Base-by-base conservation (phyloP, 2,888 invertebrate genomes). In the Chydorus sphaericus region DNA sequence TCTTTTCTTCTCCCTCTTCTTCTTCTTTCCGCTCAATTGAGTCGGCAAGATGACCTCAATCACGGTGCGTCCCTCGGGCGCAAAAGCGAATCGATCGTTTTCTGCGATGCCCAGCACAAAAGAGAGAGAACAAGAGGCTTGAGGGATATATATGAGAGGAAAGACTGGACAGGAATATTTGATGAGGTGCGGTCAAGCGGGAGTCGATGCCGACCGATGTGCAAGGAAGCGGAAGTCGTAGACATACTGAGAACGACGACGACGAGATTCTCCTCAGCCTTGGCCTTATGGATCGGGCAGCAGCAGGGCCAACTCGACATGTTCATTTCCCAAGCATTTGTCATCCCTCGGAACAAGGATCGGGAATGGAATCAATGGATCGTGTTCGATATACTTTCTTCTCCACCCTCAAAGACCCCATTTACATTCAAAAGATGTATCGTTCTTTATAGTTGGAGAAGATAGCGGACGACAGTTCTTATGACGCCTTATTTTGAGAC, bases 1-100 rank as follows among this genome's bases (percentile, higher is more conserved):
- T n/a, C n/a, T n/a, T n/a, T n/a, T n/a, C n/a, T n/a, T n/a, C n/a
- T n/a, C n/a, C n/a, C n/a, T n/a, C n/a, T n/a, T n/a, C n/a, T n/a
- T n/a, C n/a, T n/a, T n/a, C n/a, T 28, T 44, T 44, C 44, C 44
- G 44, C 44, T 44, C 44, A 44, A 44, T 44, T 28, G 44, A 44
- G 26, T 44, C 28, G n/a, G 23, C 44, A 44, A 44, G 44, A 44
- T 44, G 44, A 44, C 44, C 44, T 44, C 44, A 44, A 44, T 44
- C 44, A 44, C 44, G 8, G 14, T 28, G 44, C 23, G 18, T 8
- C 26, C 7, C 23, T 7, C 26, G 18, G 26, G 18, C 44, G 5
- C 23, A 8, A 44, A 44, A 44, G 14, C 23, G 44, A 44, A 39
- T 20, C 10, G 39, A 8, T 10, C 3, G 16, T 38, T 14, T 11